Evolutionary conservation across 2,888 invertebrate genomes (phyloP), one percentile per base, ranked within the genome.

Genomic region (Sminthurides aquaticus): DNA sequence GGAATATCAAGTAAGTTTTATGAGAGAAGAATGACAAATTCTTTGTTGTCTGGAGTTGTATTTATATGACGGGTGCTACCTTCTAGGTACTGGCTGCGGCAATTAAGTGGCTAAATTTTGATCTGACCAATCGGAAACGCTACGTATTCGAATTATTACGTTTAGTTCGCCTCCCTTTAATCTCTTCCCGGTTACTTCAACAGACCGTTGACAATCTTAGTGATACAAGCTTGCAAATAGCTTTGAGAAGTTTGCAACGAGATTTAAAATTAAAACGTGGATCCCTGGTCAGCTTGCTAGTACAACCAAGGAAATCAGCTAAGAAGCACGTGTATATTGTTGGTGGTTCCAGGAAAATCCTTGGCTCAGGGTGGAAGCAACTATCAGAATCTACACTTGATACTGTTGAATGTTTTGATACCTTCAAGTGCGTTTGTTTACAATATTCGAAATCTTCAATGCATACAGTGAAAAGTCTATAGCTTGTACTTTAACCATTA

Each of bases 301-400:
- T 69, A 27, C 70, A 71, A 52, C 72, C 74, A n/a, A 59, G 74
- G 52, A 71, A 71, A 62, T 86, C 90, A 77, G 91, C 93, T 0
- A 88, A 91, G 69, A 92, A 92, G 78, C 86, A 88, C 76, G 87
- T 95, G 69, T 87, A 90, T 76, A 86, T 95, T 56, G 89, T 91
- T 69, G 95, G 95, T 26, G 95, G 95, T 18, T 90, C 90, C 1
- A 87, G 89, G 75, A 85, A 91, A 59, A 90, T 91, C 79, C 83
- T 86, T 57, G 79, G 84, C 18, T 84, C 84, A 54, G 84, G 87
- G 65, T 87, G 90, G 84, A 85, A 89, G 77, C 78, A 82, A 76
- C 84, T 88, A 74, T 83, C 87, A 65, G 93, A 93, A 81, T 87
- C 89, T 78, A 89, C 90, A 70, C 87, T 91, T 72, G 86, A 88